Percentiles rank a stretch among this genome's conserved stretches.
These are phyloP conservation scores for Helogale parvula DNA, from an alignment of 2,113 vertebrate genomes.

Conservation along the genomic window DNA sequence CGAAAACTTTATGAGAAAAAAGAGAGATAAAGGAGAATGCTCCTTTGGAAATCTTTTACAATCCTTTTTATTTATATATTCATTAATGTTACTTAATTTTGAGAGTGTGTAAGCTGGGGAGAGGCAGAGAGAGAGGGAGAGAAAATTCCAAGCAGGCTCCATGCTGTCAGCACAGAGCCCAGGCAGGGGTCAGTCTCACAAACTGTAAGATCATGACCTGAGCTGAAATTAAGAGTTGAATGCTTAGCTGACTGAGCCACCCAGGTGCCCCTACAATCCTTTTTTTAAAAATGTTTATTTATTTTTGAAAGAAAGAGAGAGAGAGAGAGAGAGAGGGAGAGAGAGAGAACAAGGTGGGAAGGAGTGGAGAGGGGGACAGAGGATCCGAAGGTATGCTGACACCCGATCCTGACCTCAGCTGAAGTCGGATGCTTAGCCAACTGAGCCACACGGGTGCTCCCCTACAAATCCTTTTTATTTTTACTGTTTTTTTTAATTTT, in stretches of 20 bases:
- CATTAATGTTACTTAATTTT: background rate
- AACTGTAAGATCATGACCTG: no score
- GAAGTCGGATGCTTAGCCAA: background rate
- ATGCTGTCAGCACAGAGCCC: no score
- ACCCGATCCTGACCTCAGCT: background rate
- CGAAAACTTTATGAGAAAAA: conserved; percentile 11
- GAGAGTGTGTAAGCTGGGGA: background rate
- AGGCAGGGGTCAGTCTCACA: no score
- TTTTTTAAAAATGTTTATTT: background rate
- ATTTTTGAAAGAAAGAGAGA: background rate
- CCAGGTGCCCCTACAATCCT: background rate
- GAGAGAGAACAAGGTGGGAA: background rate
- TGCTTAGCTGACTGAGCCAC: no score
- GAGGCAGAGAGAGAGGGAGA: background rate
- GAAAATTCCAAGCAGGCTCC: no score
- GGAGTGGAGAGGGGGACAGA: background rate
- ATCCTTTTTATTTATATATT: background rate
- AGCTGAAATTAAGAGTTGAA: no score
- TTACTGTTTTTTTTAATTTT: no score
- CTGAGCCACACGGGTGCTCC: background rate
- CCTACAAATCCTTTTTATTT: background rate
- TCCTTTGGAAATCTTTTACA: background rate
- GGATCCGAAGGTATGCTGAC: no score
- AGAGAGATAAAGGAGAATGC: background rate
- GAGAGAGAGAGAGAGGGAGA: background rate